Conservation (phyloP, 2,888 invertebrate species). For the Ephialtes manifestator region DNA sequence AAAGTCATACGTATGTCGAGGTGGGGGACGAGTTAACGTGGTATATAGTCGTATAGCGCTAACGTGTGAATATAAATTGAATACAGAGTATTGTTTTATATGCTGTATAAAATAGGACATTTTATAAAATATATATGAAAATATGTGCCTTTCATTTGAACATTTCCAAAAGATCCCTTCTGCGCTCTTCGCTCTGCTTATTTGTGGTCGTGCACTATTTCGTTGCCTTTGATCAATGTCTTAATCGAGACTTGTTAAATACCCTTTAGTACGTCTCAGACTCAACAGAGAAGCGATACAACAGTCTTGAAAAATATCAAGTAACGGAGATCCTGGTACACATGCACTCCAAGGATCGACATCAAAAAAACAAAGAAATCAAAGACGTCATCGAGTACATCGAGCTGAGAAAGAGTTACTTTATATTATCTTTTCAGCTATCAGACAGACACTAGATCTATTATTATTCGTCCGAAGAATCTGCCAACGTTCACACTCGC, state of each 20-base stretch:
- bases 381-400: background rate
- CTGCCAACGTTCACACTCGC: background rate
- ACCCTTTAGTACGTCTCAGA: background rate
- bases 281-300: background rate
- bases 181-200: background rate
- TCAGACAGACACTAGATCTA: background rate
- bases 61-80: conserved; percentile 85
- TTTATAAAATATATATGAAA: conserved; percentile 86
- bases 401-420: background rate
- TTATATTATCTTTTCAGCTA: background rate
- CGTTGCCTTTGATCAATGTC: background rate
- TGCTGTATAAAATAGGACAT: conserved; percentile 86
- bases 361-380: background rate
- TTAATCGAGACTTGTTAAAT: background rate
- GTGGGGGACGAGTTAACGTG: conserved; percentile 74
- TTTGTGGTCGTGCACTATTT: background rate
- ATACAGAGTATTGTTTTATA: conserved; percentile 86
- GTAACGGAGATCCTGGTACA: background rate
- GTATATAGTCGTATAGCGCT: conserved; percentile 84
- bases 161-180: conserved; percentile 9
- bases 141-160: conserved; percentile 71
- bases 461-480: background rate
- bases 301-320: background rate
- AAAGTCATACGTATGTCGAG: conserved; percentile 76
- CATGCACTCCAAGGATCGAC: background rate